These are phyloP conservation scores for Microcebus griseorufus DNA, from an alignment of 2,113 vertebrate genomes.

Conservation along the genomic window DNA sequence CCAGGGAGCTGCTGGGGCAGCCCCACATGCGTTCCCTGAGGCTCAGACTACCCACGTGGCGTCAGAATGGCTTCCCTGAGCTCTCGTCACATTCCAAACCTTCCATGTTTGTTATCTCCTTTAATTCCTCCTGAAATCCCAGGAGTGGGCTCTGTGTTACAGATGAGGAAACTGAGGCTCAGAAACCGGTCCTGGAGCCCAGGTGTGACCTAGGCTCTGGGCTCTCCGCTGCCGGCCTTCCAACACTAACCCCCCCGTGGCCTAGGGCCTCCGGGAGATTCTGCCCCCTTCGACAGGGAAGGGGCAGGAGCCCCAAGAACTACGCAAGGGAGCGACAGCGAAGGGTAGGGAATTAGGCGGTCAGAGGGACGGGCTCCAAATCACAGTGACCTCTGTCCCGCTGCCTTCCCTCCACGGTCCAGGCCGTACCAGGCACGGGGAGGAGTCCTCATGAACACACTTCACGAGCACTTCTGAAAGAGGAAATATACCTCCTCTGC, in stretches of 20 bases:
- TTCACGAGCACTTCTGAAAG: neutral
- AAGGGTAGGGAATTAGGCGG: neutral
- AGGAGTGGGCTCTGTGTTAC: neutral
- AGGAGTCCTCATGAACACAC: neutral
- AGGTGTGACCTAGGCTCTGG: neutral
- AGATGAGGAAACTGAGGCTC: neutral
- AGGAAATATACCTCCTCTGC: neutral
- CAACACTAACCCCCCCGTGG: rapidly evolving
- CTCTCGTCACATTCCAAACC: too few species aligned
- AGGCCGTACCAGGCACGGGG: rapidly evolving
- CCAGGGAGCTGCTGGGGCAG: neutral
- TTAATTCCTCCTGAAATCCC: neutral
- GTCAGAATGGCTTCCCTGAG: rapidly evolving
- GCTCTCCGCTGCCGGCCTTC: neutral
- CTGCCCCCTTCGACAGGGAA: neutral
- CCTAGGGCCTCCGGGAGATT: neutral
- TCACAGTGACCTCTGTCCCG: rapidly evolving
- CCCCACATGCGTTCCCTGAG: rapidly evolving
- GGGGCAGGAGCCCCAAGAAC: neutral
- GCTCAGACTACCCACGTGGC: neutral
- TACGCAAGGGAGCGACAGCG: rapidly evolving
- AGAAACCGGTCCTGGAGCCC: neutral
- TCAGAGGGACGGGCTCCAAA: neutral
- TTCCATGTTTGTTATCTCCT: rapidly evolving
- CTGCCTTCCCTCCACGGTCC: neutral